Evolutionary conservation across 1,140 invertebrate genomes (phyloP), one percentile per base, ranked within the genome.

Genomic region (Neelides sp.): DNA sequence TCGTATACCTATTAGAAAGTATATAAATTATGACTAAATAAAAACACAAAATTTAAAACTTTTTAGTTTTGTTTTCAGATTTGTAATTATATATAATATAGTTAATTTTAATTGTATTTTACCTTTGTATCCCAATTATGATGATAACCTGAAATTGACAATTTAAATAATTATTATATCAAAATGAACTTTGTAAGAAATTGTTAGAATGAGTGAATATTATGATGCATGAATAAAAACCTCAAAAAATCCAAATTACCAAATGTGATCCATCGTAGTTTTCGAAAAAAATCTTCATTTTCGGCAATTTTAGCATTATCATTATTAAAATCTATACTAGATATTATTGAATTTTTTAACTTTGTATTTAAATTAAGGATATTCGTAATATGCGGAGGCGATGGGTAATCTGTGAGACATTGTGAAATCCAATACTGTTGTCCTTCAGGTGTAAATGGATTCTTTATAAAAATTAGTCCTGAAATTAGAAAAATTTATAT

Each of bases 121-220:
- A 85, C 75, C 75, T 95, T 95, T 37, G 85, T 85, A 62, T 92
- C 79, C 91, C 91, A 95, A 69, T 95, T 79, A 66, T 96, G 89
- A 69, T 96, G 91, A 66, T 93, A 95, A 17, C n/a, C n/a, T n/a
- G n/a, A n/a, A n/a, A n/a, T n/a, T n/a, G n/a, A n/a, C n/a, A n/a
- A n/a, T n/a, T n/a, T n/a, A n/a, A n/a, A n/a, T n/a, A n/a, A n/a
- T n/a, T n/a, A n/a, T n/a, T n/a, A n/a, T n/a, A n/a, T n/a, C n/a
- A n/a, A n/a, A n/a, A n/a, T n/a, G n/a, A n/a, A n/a, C n/a, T n/a
- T n/a, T n/a, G n/a, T n/a, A n/a, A n/a, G n/a, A n/a, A n/a, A n/a
- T n/a, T n/a, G n/a, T n/a, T n/a, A n/a, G n/a, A n/a, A n/a, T n/a
- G n/a, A n/a, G n/a, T n/a, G n/a, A n/a, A n/a, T n/a, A n/a, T n/a